Evolutionary conservation across 2,888 invertebrate genomes (phyloP).

Genomic region (Steinernema carpocapsae): DNA sequence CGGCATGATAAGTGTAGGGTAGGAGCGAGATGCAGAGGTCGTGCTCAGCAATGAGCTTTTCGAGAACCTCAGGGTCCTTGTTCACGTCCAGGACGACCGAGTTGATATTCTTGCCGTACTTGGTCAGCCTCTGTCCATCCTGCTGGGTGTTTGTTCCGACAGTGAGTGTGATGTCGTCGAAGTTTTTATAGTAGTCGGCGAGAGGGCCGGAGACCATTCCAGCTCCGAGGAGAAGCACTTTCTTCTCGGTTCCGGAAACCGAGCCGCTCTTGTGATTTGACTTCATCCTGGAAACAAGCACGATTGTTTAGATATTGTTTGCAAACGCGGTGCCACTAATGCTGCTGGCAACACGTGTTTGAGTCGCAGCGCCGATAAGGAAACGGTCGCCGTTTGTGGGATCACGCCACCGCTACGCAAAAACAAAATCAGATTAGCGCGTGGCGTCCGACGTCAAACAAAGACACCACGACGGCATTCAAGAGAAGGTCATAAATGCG

Average conservation of each 20-base stretch:
- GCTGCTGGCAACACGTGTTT: neutral
- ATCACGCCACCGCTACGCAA: neutral
- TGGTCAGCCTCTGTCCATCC: slow-evolving; percentile 84
- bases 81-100: slow-evolving; percentile 83
- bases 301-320: neutral
- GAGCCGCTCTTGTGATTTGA: slow-evolving; percentile 79
- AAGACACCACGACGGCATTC: too few species aligned
- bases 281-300: slow-evolving; percentile 71
- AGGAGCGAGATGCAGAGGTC: slow-evolving; percentile 77
- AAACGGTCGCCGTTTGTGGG: neutral
- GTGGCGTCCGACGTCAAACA: too few species aligned
- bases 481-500: too few species aligned
- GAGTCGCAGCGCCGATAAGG: neutral
- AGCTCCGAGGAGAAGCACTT: slow-evolving; percentile 87
- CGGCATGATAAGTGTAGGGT: slow-evolving; percentile 86
- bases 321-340: neutral
- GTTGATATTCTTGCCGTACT: slow-evolving; percentile 76
- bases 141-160: slow-evolving; percentile 82
- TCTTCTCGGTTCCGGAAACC: slow-evolving; percentile 70
- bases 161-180: slow-evolving; percentile 75
- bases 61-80: slow-evolving; percentile 77
- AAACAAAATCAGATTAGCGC: too few species aligned
- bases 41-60: slow-evolving; percentile 77
- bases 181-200: slow-evolving; percentile 88
- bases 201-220: slow-evolving; percentile 92